A percentile compares a stretch with the other conserved stretches of the same genome.
phyloP scores from a whole-genome alignment of 1,140 invertebrate species.

The Drosophila saltans region DNA sequence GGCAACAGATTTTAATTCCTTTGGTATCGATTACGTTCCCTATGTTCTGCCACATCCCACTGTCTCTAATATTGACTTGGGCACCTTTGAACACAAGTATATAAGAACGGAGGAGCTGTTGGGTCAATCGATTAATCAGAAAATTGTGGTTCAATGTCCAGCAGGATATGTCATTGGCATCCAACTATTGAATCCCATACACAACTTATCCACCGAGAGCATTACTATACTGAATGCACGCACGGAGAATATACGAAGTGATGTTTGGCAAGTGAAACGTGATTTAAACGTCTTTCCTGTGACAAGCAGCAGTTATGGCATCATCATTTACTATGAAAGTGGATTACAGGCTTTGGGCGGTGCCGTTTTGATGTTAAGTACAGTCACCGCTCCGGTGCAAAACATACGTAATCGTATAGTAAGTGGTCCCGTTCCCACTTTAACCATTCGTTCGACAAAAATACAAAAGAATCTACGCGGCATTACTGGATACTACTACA shows the following conservation, averaged over 20 bases:
- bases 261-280: slow-evolving; percentile 90
- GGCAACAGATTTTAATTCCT: slow-evolving; percentile 86
- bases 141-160: slow-evolving; percentile 87
- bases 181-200: slow-evolving; percentile 93
- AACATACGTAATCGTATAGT: slow-evolving; percentile 89
- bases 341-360: slow-evolving; percentile 91
- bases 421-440: slow-evolving; percentile 89
- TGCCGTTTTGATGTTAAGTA: slow-evolving; percentile 91
- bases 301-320: slow-evolving; percentile 91
- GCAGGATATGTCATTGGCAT: slow-evolving; percentile 91
- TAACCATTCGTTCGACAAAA: slow-evolving; percentile 88
- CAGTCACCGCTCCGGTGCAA: slow-evolving; percentile 88
- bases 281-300: slow-evolving; percentile 94
- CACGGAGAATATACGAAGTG: slow-evolving; percentile 85
- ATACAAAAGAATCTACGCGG: slow-evolving; percentile 93
- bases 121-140: slow-evolving; percentile 85
- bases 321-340: slow-evolving; percentile 92
- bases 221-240: slow-evolving; percentile 91
- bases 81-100: slow-evolving; percentile 90
- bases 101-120: slow-evolving; percentile 88
- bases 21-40: slow-evolving; percentile 88
- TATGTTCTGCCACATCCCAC: slow-evolving; percentile 86
- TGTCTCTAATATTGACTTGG: slow-evolving; percentile 86
- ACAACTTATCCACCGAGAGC: slow-evolving; percentile 92
- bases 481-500: slow-evolving; percentile 94